Base-by-base conservation (phyloP, 1,140 invertebrate genomes). In the Sipha flava region DNA sequence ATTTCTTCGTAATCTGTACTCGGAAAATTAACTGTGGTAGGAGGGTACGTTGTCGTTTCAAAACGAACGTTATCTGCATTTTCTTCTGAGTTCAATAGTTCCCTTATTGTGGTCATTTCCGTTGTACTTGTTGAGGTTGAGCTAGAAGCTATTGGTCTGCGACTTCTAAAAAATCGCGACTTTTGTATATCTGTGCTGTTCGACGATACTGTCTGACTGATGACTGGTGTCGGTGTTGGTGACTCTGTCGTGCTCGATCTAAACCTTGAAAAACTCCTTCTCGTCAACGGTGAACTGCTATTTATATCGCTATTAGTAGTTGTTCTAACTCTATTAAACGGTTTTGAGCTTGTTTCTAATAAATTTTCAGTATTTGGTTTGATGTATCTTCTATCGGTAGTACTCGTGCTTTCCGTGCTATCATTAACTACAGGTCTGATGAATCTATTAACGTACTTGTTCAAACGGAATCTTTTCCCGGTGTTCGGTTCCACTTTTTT, bases 101-200 rank as follows among this genome's bases (percentile, higher is more conserved):
- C 73, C 23, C 34, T 54, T 16, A 34, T 54, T 54, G 49, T 29
- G 7, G n/a, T 57, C 21, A 26, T 16, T 57, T 54, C 73, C 29
- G 49, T 57, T 5, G 73, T 77, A 10, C 29, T 43, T 12, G 62
- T 40, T 12, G 62, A 21, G 43, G 62, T 52, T 29, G 73, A 29
- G 1, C 31, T 40, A 26, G 34, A 40, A 26, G 34, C 37, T 26
- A 57, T 59, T 29, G 73, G 73, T 40, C 3, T 77, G 6, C 73
- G 52, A 14, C n/a, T 57, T 77, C 73, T 77, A 43, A 77, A 77
- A 43, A 59, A 77, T 29, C 73, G 29, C 6, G 73, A 57, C 21
- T 29, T 77, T 57, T 57, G 47, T n/a, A 77, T 14, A 43, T 59
- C 73, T 18, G 49, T 26, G 12, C 2, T 43, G 16, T 16, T 77